Evolutionary conservation across 2,113 vertebrate species (phyloP).

Genomic region (Aramus guarauna): DNA sequence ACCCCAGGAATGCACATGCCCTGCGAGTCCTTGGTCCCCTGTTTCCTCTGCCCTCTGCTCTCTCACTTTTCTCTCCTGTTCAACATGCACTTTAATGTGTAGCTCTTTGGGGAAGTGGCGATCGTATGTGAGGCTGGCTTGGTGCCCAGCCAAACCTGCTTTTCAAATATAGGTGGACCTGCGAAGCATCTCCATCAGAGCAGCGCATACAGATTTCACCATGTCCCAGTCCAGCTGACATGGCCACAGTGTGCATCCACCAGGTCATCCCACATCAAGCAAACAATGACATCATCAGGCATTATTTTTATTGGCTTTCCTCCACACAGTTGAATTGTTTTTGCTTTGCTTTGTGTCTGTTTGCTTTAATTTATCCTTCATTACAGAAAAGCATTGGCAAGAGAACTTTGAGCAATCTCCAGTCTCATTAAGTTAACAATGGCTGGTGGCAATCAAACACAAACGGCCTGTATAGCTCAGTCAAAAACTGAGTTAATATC

Average conservation of each 20-base stretch:
- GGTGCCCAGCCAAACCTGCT: not conserved
- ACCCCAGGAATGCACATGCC: not conserved
- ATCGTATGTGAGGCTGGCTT: not conserved
- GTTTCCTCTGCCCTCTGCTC: not conserved
- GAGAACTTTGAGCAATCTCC: not conserved
- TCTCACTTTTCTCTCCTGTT: not conserved
- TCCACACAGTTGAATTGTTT: not conserved
- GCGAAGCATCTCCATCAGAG: not conserved
- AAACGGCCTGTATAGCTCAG: not conserved
- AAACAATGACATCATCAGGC: not conserved
- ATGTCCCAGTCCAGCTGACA: not conserved
- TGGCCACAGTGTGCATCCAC: not conserved
- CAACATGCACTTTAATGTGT: accelerated
- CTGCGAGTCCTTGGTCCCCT: not conserved
- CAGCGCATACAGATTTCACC: not conserved
- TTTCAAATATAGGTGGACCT: not conserved
- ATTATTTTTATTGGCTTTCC: slow-evolving; percentile 18
- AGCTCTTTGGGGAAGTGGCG: not conserved
- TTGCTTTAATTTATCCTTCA: slow-evolving; percentile 40
- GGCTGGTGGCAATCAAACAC: not conserved
- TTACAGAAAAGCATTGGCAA: slow-evolving; percentile 11
- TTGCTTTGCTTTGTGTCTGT: not conserved
- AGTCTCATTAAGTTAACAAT: not conserved
- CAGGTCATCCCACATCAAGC: not conserved
- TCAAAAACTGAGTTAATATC: not conserved